Evolutionary conservation across 2,113 vertebrate genomes (phyloP).

Genomic region (Octodon degus): DNA sequence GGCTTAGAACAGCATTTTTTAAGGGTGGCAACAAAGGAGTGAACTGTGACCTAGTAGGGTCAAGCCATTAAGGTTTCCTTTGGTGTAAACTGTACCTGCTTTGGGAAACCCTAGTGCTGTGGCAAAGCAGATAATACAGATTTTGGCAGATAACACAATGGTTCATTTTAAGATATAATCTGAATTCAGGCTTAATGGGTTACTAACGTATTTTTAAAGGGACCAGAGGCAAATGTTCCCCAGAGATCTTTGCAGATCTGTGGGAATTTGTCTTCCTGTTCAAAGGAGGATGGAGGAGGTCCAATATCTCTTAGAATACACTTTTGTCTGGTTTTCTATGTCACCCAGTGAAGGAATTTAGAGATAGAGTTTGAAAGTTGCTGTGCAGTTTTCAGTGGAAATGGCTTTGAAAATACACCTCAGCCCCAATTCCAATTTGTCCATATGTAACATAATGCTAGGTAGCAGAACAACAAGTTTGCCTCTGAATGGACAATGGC

Average conservation of each 20-base stretch:
- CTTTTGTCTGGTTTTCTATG: neutral
- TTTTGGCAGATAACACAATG: neutral
- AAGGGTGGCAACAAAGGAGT: neutral
- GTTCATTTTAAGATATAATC: slow-evolving; percentile 44
- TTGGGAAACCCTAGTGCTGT: neutral
- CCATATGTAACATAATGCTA: neutral
- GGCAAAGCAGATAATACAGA: neutral
- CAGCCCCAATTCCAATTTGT: neutral
- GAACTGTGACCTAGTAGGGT: neutral
- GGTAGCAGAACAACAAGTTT: neutral
- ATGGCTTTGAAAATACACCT: slow-evolving; percentile 22
- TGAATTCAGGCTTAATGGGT: slow-evolving; percentile 35
- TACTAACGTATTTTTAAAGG: neutral
- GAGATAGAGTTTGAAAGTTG: neutral
- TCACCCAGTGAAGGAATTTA: neutral
- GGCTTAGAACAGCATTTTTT: neutral
- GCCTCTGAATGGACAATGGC: neutral
- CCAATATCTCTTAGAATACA: neutral
- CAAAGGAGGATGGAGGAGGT: neutral
- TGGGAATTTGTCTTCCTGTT: slow-evolving; percentile 48
- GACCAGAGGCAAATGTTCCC: neutral
- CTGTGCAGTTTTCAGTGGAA: neutral
- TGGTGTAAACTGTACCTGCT: neutral
- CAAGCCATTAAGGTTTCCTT: neutral
- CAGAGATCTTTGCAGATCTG: neutral